phyloP scores from a whole-genome alignment of 2,797 vertebrate genomes.

The Trichosurus vulpecula region DNA sequence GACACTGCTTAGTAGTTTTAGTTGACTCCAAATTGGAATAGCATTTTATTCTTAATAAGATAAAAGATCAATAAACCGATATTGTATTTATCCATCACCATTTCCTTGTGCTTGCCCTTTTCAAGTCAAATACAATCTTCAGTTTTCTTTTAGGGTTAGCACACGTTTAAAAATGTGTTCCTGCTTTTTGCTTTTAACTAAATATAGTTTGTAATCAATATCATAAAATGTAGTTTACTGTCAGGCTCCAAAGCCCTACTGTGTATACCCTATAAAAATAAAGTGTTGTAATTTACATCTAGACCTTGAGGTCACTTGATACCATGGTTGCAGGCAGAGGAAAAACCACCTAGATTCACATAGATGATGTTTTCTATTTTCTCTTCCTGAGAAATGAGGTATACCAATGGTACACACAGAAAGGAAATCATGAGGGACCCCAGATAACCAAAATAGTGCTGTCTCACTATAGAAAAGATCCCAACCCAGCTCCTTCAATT shows the following conservation, averaged over 20 bases:
- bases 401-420: background rate
- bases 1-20: background rate
- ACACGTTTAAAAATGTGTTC: background rate
- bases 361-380: background rate
- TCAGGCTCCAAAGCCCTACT: background rate
- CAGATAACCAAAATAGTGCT: background rate
- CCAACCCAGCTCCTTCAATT: background rate
- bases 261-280: background rate
- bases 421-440: background rate
- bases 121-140: background rate
- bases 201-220: background rate
- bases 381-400: background rate
- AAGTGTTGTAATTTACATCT: background rate
- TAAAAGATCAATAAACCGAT: background rate
- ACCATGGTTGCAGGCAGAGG: background rate
- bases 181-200: background rate
- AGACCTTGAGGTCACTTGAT: background rate
- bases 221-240: background rate
- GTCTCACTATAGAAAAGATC: background rate
- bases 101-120: background rate
- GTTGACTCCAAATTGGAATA: background rate
- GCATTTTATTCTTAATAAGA: background rate
- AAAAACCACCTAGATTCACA: background rate
- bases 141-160: background rate
- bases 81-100: background rate